Evolutionary conservation across 2,888 invertebrate genomes (phyloP).

Genomic region (Oscheius myriophilus): DNA sequence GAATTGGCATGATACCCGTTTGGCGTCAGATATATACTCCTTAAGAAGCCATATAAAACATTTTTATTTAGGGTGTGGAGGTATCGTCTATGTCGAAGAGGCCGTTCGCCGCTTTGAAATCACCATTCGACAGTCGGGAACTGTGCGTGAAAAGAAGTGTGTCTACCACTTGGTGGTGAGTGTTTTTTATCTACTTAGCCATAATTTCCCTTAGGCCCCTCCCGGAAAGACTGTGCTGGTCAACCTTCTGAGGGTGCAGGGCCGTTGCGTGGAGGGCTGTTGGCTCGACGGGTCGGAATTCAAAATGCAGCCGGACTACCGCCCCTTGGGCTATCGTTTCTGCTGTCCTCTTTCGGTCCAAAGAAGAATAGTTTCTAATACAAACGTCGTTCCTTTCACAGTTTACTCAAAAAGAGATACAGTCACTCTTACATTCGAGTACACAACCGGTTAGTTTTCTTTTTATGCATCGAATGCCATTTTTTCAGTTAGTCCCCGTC

Average conservation of each 20-base stretch:
- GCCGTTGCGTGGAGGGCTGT: conserved; percentile 56
- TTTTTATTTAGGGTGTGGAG: conserved; percentile 49
- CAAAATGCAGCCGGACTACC: conserved; percentile 51
- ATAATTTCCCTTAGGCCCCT: conserved; percentile 39
- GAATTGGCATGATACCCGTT: no score
- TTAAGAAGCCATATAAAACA: no score
- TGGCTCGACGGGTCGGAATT: conserved; percentile 49
- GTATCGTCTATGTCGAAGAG: conserved; percentile 42
- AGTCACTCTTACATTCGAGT: conserved; percentile 46
- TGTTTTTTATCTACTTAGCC: neutral
- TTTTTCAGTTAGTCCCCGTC: conserved; percentile 8
- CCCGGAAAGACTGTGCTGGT: conserved; percentile 42
- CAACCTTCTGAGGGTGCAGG: conserved; percentile 42
- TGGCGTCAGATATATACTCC: no score
- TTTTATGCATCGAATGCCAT: no score
- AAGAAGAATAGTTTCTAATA: conserved; percentile 37
- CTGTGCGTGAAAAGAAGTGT: conserved; percentile 42
- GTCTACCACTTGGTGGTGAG: conserved; percentile 49
- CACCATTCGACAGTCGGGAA: conserved; percentile 39
- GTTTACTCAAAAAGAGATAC: conserved; percentile 39
- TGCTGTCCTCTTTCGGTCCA: conserved; percentile 46
- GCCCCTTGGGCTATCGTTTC: conserved; percentile 54
- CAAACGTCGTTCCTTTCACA: conserved; percentile 46
- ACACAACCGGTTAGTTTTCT: conserved; percentile 47
- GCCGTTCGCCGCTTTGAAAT: conserved; percentile 50